These are phyloP conservation scores for Channa maculata DNA, from an alignment of 2,113 vertebrate species.

Conservation along the genomic window DNA sequence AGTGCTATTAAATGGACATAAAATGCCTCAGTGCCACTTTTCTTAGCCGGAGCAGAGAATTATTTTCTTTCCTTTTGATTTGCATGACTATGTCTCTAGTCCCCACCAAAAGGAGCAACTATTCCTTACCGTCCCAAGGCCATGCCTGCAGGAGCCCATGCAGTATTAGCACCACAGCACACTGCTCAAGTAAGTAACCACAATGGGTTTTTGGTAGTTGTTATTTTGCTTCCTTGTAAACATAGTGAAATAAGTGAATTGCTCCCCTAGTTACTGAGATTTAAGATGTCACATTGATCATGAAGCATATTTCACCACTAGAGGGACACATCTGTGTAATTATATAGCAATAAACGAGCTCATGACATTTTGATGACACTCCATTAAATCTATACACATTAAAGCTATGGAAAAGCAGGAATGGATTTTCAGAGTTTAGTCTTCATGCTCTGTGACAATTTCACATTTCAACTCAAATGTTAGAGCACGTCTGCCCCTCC, in stretches of 20 bases:
- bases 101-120: slow-evolving; percentile 93
- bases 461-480: slow-evolving; percentile 32
- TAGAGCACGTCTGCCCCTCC: slow-evolving; percentile 13
- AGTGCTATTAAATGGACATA: slow-evolving; percentile 34
- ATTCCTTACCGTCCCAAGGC: slow-evolving; percentile 93
- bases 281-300: slow-evolving; percentile 12
- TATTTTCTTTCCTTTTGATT: slow-evolving; percentile 41
- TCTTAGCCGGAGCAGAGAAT: slow-evolving; percentile 17
- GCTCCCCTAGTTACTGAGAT: background rate
- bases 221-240: slow-evolving; percentile 1
- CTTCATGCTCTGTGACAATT: slow-evolving; percentile 16
- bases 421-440: slow-evolving; percentile 56
- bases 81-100: slow-evolving; percentile 80
- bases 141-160: slow-evolving; percentile 87
- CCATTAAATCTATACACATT: slow-evolving; percentile 70
- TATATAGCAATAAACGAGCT: slow-evolving; percentile 38
- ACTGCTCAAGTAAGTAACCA: slow-evolving; percentile 88
- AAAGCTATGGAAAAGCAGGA: slow-evolving; percentile 48
- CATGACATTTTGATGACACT: slow-evolving; percentile 75
- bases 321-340: slow-evolving; percentile 46
- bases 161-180: slow-evolving; percentile 89
- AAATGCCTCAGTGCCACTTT: slow-evolving; percentile 44
- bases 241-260: background rate
- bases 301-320: slow-evolving; percentile 43
- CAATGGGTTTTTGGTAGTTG: background rate